Evolutionary conservation across 1,140 invertebrate genomes (phyloP), one percentile per base, ranked within the genome.

Genomic region (Coboldia fuscipes): DNA sequence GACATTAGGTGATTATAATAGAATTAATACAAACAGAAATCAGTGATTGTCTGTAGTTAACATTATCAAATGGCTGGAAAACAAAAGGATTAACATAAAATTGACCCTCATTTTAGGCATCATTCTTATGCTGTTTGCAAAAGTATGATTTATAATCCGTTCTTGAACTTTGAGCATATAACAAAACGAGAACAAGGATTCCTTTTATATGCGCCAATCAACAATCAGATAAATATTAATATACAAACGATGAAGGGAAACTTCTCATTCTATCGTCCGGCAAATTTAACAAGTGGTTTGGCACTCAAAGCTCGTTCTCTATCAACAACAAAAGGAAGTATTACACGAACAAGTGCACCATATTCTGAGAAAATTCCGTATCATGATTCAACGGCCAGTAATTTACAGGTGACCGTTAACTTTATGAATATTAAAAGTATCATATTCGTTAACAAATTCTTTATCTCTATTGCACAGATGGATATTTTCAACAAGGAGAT

Each of bases 111-210:
- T 48, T 45, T 35, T 36, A 65, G 62, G 16, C 66, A 66, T 43
- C 63, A 64, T 6, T 59, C 67, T 40, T 65, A 68, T 44, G 62
- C 62, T 4, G 57, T 60, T 12, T 61, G 67, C 39, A 53, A 49
- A 14, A 57, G 64, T 32, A 61, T 62, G 40, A 61, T 54, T 42
- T 70, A 66, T 36, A 68, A 68, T 51, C 66, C 66, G 0, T 48
- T 69, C 19, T 49, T 52, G 5, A 64, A 68, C 43, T 45, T 62
- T 20, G 68, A 68, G 57, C 63, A 67, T 38, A 60, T 58, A 26
- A 66, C 65, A 30, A 63, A 65, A 33, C 55, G 65, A 27, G 57
- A 60, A 31, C 60, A 66, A 42, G 66, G 66, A 29, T 48, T 70
- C 34, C 62, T 70, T 22, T 61, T 60, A 13, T 65, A 68, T 42